Evolutionary conservation across 2,888 invertebrate species (phyloP), one percentile per base, ranked within the genome.

Genomic region (Amiota minor): DNA sequence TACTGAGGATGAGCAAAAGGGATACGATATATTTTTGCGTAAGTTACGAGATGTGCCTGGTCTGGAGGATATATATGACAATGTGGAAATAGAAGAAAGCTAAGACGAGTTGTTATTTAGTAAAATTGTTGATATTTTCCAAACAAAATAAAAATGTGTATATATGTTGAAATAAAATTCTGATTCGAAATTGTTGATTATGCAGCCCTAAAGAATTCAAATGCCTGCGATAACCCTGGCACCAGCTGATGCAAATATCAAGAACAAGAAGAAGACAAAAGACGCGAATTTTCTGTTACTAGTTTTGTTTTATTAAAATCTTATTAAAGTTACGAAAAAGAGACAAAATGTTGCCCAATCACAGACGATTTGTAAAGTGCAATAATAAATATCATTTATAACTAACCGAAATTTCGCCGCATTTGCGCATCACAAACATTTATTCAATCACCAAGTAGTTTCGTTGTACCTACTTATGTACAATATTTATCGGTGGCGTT

Each of bases 41-140:
- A 93, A 91, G 85, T 78, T 95, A 11, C 89, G 91, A 69, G 88
- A 86, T n/a, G 70, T 92, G 14, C 91, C 91, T 0, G 94, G 93
- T 72, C 90, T 94, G 72, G 89, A 92, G 65, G 91, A 90, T 79
- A 84, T 94, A 67, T 91, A 91, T 80, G 92, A 92, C 81, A 94
- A 94, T 86, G 77, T 87, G 11, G 80, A 84, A 20, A 11, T 50
- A 4, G 23, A 16, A 1, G 53, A 50, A 23, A 50, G 50, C 50
- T 68, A 23, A 50, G 50, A 11, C 35, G 35, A 35, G 6, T 35
- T 35, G 16, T 59, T 18, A 18, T 18, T 16, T 23, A 59, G 23
- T 20, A 4, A n/a, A 59, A 16, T 16, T 20, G 18, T 20, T 9
- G 18, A 20, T 59, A 4, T n/a, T n/a, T 18, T 6, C 6, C 35